Evolutionary conservation across 2,888 invertebrate genomes (phyloP), one percentile per base, ranked within the genome.

Genomic region (Callyntrura guangdongensis): DNA sequence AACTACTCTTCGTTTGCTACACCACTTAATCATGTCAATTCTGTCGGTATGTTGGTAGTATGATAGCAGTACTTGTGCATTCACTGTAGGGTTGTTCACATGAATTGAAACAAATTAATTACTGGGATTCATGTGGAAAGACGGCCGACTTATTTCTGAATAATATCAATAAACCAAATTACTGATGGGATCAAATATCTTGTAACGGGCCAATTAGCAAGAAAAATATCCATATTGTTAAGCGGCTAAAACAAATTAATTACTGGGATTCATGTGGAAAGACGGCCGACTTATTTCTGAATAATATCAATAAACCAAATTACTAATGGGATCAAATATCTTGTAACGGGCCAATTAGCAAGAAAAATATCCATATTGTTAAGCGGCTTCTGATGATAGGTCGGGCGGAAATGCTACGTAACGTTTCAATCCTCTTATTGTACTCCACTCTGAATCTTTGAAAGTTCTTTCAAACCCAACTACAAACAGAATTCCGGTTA

Each of bases 91-190:
- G 20, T 11, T 20, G 22, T 12, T 77, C 53, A 22, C 49, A 53
- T 77, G 77, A 77, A 77, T 45, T 17, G 12, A 20, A 77, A 53
- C 22, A 77, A 53, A 77, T 77, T 77, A 53, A 77, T 77, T 77
- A 77, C 22, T 53, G 1, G 17, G 53, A 53, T 53, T 49, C 49
- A 77, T 20, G 22, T 56, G n/a, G n/a, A 12, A 6, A n/a, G 56
- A 56, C 14, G 56, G 56, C 14, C n/a, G 56, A 17, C 56, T 56
- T 56, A 56, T 56, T 56, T 36, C n/a, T 56, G 56, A 56, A 56
- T 56, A 56, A 17, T 56, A 56, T 17, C 56, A 56, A 56, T 56
- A 56, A 56, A n/a, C 56, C 14, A n/a, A 14, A 0, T n/a, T n/a
- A 56, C 14, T 56, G n/a, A 56, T 5, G 56, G 56, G 61, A 61